These are phyloP conservation scores for Hippocampus barbouri DNA, from an alignment of 2,113 vertebrate species.

Conservation along the genomic window DNA sequence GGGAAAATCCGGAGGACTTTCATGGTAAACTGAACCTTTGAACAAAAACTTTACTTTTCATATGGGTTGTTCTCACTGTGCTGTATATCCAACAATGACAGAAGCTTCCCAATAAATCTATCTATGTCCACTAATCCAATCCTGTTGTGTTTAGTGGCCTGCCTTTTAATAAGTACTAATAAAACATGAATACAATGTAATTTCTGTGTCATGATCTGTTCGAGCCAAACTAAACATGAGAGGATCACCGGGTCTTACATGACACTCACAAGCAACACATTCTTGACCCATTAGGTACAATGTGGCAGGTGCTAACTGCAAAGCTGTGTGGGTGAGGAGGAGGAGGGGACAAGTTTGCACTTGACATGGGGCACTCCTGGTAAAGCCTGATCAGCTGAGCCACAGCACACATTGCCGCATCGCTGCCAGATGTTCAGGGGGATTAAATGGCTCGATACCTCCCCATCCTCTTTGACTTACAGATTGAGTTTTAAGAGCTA, in stretches of 20 bases:
- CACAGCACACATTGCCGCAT: constrained; percentile 34
- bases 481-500: constrained; percentile 23
- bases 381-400: constrained; percentile 49
- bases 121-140: constrained; percentile 20
- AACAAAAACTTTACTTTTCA: not conserved
- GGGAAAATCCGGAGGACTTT: no score
- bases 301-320: constrained; percentile 38
- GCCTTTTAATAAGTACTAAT: constrained; percentile 7
- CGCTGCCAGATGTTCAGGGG: constrained; percentile 58
- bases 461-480: constrained; percentile 22
- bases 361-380: constrained; percentile 46
- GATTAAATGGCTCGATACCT: constrained; percentile 48
- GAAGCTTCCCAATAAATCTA: constrained; percentile 46
- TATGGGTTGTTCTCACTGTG: not conserved
- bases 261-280: constrained; percentile 17
- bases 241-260: constrained; percentile 32
- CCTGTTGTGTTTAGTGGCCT: constrained; percentile 7
- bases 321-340: constrained; percentile 35
- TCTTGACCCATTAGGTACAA: constrained; percentile 35
- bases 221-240: constrained; percentile 19
- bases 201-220: constrained; percentile 47
- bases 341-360: constrained; percentile 37
- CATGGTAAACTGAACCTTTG: not conserved
- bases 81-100: not conserved
- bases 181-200: constrained; percentile 57